phyloP scores from a whole-genome alignment of 2,113 vertebrate species.

The Ciconia boyciana region DNA sequence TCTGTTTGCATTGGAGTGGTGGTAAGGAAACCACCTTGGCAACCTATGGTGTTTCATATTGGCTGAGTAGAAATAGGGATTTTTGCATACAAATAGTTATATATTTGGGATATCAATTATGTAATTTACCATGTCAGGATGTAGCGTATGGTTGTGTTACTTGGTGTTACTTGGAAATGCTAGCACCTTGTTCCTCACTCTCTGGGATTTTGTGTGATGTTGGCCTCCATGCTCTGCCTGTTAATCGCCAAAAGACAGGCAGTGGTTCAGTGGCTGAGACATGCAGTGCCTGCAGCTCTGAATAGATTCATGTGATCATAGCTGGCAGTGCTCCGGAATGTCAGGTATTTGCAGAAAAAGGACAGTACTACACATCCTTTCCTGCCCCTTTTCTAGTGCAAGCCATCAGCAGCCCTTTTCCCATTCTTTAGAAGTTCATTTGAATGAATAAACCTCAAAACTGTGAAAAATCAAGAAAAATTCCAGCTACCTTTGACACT shows the following conservation, averaged over 20 bases:
- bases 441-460: background rate
- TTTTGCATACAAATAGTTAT: background rate
- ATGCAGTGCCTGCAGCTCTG: background rate
- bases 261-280: background rate
- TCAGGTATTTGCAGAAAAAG: background rate
- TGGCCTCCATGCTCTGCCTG: background rate
- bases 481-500: background rate
- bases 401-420: background rate
- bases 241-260: background rate
- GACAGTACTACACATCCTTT: background rate
- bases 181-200: background rate
- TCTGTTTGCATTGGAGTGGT: background rate
- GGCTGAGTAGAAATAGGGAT: background rate
- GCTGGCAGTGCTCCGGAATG: background rate
- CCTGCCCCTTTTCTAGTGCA: background rate
- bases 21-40: background rate
- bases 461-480: background rate
- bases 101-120: background rate
- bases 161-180: background rate
- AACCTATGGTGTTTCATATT: background rate
- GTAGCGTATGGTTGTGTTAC: background rate
- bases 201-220: background rate
- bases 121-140: background rate
- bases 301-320: background rate
- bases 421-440: background rate